These are phyloP conservation scores for Corythornis cristatus DNA, from an alignment of 2,113 vertebrate genomes.

Conservation along the genomic window DNA sequence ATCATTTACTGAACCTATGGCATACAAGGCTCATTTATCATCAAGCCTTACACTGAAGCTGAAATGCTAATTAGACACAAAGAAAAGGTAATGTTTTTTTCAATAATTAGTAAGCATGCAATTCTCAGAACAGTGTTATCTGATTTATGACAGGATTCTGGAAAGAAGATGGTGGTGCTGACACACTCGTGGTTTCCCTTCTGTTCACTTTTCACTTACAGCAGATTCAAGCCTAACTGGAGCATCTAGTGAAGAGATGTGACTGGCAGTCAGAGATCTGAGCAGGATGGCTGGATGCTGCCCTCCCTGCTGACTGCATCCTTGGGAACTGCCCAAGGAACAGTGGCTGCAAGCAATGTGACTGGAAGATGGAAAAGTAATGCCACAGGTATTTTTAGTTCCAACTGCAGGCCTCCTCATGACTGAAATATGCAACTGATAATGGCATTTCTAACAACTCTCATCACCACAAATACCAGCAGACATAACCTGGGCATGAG, in stretches of 20 bases:
- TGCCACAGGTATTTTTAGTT: not conserved
- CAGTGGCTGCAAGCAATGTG: not conserved
- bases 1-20: not conserved
- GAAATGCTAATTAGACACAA: constrained; percentile 30
- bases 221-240: not conserved
- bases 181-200: constrained; percentile 29
- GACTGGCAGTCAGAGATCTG: not conserved
- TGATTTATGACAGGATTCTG: constrained; percentile 52
- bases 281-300: not conserved
- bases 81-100: constrained; percentile 46
- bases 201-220: not conserved
- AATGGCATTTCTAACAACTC: not conserved
- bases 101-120: constrained; percentile 49
- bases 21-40: constrained; percentile 25
- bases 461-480: not conserved
- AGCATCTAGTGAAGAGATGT: not conserved
- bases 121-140: constrained; percentile 47
- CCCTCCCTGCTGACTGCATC: not conserved
- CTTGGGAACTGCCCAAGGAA: not conserved
- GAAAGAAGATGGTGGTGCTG: constrained; percentile 14
- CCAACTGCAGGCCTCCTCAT: not conserved
- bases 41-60: not conserved
- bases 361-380: not conserved
- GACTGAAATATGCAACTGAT: not conserved
- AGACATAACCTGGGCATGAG: not conserved